Evolutionary conservation across 2,888 invertebrate genomes (phyloP).

Genomic region (Aporophyla lueneburgensis): DNA sequence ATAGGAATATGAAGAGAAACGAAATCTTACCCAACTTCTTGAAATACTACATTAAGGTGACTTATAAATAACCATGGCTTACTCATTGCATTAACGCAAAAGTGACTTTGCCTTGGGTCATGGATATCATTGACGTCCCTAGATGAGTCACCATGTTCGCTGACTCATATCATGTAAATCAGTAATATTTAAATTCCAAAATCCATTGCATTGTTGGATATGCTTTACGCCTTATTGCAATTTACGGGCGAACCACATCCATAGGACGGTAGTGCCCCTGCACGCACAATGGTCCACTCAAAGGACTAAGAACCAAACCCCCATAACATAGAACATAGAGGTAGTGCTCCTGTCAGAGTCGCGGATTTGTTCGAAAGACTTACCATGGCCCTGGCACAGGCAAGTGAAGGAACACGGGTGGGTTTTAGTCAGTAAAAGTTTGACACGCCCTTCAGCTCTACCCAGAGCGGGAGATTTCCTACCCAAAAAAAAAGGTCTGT

Average conservation of each 20-base stretch:
- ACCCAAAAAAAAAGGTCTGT: neutral
- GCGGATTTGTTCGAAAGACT: too few species aligned
- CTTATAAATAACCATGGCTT: conserved; percentile 46
- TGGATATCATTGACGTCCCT: conserved; percentile 38
- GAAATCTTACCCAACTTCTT: conserved; percentile 24
- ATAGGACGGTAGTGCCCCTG: neutral
- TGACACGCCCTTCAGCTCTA: too few species aligned
- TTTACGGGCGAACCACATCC: neutral
- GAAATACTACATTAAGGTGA: conserved; percentile 22
- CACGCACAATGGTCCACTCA: too few species aligned
- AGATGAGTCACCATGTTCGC: conserved; percentile 42
- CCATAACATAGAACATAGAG: too few species aligned
- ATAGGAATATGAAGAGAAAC: neutral
- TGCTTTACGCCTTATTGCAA: neutral
- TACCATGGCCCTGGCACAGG: too few species aligned
- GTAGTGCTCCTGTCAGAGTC: neutral
- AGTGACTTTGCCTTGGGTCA: conserved; percentile 47
- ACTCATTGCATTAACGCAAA: conserved; percentile 49
- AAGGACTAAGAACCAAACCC: too few species aligned
- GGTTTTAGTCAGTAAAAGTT: too few species aligned
- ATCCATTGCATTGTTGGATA: neutral
- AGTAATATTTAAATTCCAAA: neutral
- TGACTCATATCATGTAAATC: conserved; percentile 43
- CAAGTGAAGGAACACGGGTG: too few species aligned
- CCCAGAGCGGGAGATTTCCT: too few species aligned